These are phyloP conservation scores for Stichopus chloronotus DNA, from an alignment of 35 echinoderm and acorn worm species.

Conservation along the genomic window DNA sequence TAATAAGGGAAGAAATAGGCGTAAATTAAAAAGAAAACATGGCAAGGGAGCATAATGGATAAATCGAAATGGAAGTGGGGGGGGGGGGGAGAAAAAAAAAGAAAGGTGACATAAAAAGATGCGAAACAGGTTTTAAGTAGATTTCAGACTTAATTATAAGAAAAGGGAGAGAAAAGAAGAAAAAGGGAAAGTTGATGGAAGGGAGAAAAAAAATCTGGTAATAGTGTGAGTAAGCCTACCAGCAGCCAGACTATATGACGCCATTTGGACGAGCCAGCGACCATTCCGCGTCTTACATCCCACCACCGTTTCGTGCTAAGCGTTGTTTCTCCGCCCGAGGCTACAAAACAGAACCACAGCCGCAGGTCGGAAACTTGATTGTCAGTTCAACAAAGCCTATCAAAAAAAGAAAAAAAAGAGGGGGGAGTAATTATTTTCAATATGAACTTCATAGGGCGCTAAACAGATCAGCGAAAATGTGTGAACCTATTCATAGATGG, in stretches of 20 bases:
- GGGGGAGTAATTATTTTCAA: conserved; percentile 36
- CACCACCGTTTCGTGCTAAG: conserved; percentile 12
- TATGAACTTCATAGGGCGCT: conserved; percentile 28
- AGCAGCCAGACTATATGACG: conserved; percentile 10
- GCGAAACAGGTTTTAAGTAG: background rate
- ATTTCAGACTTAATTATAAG: background rate
- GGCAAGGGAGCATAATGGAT: too few species aligned
- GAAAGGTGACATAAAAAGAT: background rate
- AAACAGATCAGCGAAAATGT: background rate
- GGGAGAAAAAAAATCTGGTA: background rate
- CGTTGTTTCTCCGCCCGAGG: conserved; percentile 31
- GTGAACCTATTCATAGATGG: background rate
- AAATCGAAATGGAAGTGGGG: too few species aligned
- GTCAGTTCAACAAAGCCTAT: background rate
- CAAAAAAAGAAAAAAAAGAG: background rate
- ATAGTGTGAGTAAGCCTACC: conserved; percentile 17
- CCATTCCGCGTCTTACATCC: conserved; percentile 3
- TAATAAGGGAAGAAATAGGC: background rate
- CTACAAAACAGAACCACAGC: conserved; percentile 40
- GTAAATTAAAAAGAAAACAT: background rate
- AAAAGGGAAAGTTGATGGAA: background rate
- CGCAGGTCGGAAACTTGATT: conserved; percentile 33
- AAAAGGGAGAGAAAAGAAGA: background rate
- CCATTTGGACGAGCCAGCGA: background rate
- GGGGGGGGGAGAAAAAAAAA: too few species aligned